Conservation (phyloP, 2,113 vertebrate genomes). For the Charadrius vociferus region DNA sequence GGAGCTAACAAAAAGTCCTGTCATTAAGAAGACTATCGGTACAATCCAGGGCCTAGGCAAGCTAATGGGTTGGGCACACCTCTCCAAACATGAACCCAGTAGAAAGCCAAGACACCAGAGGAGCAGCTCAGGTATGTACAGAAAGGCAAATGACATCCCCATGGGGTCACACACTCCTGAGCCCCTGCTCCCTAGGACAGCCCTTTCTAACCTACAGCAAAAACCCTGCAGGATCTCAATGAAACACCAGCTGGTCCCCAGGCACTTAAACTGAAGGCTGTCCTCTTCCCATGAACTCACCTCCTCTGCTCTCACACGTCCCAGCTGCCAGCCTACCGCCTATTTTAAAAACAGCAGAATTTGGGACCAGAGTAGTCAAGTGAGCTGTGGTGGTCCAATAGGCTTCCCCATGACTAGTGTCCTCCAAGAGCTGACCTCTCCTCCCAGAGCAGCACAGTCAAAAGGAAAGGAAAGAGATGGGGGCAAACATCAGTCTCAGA, state of each 20-base stretch:
- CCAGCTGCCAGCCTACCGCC: neutral
- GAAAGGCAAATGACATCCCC: neutral
- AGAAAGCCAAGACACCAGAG: neutral
- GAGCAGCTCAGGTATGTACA: neutral
- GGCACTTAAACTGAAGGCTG: neutral
- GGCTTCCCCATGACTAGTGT: neutral
- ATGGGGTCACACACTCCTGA: neutral
- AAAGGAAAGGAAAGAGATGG: neutral
- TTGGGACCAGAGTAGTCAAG: neutral
- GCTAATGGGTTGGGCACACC: neutral
- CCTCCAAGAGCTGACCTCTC: conserved; percentile 11
- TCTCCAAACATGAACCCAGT: neutral
- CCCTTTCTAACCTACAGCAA: neutral
- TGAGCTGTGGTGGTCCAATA: neutral
- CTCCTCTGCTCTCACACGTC: neutral
- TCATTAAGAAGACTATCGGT: neutral
- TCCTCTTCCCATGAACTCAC: neutral
- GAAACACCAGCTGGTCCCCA: neutral
- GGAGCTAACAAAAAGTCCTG: neutral
- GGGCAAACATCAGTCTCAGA: neutral
- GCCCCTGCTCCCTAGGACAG: neutral
- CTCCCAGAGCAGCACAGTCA: neutral
- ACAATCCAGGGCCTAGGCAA: neutral
- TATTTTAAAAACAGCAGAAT: neutral
- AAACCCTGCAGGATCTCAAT: neutral